These are phyloP conservation scores for Catocala nupta DNA, from an alignment of 2,888 invertebrate species.

Conservation along the genomic window DNA sequence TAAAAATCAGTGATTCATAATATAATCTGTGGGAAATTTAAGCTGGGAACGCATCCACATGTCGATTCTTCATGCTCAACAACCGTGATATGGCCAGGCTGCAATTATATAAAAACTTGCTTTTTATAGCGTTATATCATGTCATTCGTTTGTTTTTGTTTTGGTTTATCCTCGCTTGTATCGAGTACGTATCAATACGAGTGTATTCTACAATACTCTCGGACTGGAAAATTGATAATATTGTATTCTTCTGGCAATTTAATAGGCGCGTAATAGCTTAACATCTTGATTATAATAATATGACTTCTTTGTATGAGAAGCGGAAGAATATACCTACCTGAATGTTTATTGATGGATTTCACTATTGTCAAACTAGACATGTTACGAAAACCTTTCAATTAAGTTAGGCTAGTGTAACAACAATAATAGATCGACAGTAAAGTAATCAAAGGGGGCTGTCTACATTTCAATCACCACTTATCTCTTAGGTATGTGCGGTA, in stretches of 20 bases:
- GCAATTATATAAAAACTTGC: conserved; percentile 17
- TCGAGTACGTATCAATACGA: neutral
- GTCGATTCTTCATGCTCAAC: conserved; percentile 22
- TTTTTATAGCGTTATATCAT: conserved; percentile 15
- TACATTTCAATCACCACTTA: conserved; percentile 16
- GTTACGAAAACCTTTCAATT: no score
- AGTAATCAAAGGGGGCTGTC: conserved; percentile 3
- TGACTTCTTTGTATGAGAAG: no score
- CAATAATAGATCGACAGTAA: neutral
- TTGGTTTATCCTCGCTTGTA: neutral
- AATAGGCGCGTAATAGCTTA: no score
- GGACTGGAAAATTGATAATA: no score
- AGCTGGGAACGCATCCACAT: conserved; percentile 25
- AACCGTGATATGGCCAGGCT: conserved; percentile 8
- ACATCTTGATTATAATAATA: no score
- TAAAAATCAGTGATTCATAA: conserved; percentile 35
- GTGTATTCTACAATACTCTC: neutral
- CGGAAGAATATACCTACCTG: no score
- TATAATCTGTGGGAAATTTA: conserved; percentile 39
- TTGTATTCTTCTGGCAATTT: no score
- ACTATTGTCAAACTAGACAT: no score
- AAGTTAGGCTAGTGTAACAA: neutral
- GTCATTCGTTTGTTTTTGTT: conserved; percentile 17
- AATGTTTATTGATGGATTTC: no score
- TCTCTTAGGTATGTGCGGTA: conserved; percentile 7